phyloP scores from a whole-genome alignment of 2,113 vertebrate species.

The Peromyscus maniculatus region DNA sequence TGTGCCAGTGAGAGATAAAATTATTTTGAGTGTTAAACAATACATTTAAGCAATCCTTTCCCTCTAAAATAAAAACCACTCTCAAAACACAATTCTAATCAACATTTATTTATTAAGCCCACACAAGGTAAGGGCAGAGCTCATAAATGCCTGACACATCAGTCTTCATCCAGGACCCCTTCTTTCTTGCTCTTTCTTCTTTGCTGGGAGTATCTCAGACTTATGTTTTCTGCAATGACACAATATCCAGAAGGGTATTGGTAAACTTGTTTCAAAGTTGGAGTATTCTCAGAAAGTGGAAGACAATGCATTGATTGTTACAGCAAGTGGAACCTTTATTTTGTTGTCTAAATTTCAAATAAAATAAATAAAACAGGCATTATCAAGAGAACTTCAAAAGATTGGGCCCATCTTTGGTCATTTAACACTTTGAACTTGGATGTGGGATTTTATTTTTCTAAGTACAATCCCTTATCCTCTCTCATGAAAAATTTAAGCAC shows the following conservation, averaged over 20 bases:
- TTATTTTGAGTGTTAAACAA: background rate
- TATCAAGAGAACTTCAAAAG: constrained; percentile 41
- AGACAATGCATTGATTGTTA: background rate
- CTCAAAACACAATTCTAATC: constrained; percentile 1
- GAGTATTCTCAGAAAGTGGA: background rate
- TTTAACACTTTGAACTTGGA: background rate
- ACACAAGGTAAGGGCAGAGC: background rate
- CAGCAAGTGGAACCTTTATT: background rate
- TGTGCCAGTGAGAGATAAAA: background rate
- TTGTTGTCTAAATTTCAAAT: constrained; percentile 43
- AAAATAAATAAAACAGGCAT: background rate
- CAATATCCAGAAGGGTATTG: background rate
- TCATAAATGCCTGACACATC: background rate
- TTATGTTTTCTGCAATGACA: background rate
- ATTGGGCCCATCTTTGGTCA: background rate
- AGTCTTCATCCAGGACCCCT: background rate
- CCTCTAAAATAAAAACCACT: constrained; percentile 27
- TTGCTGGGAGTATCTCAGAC: background rate
- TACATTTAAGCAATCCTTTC: background rate
- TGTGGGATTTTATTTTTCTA: background rate
- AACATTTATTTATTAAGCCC: constrained; percentile 67
- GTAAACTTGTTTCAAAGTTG: background rate
- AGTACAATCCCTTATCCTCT: background rate
- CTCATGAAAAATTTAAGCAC: background rate
- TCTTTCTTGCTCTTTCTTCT: background rate